Conservation (phyloP, 2,113 vertebrate genomes). For the Xenotilapia caudafasciata region DNA sequence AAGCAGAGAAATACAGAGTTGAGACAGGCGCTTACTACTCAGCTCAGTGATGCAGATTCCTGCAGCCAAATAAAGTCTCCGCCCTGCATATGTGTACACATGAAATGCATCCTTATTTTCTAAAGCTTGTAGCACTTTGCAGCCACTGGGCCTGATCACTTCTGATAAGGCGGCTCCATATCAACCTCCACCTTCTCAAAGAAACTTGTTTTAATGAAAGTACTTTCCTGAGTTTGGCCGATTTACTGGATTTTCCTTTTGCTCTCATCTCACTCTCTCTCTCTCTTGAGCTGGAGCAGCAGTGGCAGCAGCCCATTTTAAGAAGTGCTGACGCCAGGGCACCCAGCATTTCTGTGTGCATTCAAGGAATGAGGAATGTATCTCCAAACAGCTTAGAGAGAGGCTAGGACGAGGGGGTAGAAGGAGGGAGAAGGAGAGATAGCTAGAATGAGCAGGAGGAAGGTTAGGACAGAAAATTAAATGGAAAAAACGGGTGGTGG, state of each 20-base stretch:
- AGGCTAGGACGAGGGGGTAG: not conserved
- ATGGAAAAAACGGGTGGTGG: not conserved
- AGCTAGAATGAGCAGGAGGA: not conserved
- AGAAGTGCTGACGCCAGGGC: conserved; percentile 67
- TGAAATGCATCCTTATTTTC: not conserved
- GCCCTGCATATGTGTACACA: not conserved
- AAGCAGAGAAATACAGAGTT: conserved; percentile 8
- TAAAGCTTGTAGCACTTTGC: conserved; percentile 6
- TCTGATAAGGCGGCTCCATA: conserved; percentile 17
- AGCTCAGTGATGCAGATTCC: not conserved
- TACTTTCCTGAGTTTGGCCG: conserved; percentile 60
- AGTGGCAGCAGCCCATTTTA: conserved; percentile 46
- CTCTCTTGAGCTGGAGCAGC: conserved; percentile 17
- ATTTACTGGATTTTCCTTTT: conserved; percentile 56
- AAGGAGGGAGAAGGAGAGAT: not conserved
- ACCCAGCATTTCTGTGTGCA: conserved; percentile 47
- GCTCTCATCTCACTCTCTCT: conserved; percentile 21
- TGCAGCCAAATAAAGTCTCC: conserved; percentile 11
- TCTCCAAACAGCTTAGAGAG: conserved; percentile 40
- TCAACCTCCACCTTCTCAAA: conserved; percentile 45
- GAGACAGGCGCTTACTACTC: conserved; percentile 4
- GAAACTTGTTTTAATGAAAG: conserved; percentile 69
- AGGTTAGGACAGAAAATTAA: not conserved
- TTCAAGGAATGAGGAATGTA: conserved; percentile 55
- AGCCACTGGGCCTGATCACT: conserved; percentile 42